Conservation (phyloP, 2,888 invertebrate genomes). For the Drosophila koepferae region DNA sequence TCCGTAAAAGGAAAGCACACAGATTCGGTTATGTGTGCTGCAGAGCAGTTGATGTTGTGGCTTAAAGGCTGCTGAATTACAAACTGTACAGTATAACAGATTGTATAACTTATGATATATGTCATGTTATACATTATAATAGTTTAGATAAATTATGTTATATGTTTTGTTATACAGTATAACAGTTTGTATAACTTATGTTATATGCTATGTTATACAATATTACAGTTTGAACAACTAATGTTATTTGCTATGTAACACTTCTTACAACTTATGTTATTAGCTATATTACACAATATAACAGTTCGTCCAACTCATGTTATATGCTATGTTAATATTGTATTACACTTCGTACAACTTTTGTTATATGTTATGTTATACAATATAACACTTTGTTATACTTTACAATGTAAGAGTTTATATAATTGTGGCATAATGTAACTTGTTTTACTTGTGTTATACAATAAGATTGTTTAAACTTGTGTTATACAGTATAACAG, state of each 20-base stretch:
- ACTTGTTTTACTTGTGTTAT: too few species aligned
- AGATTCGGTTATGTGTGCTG: background rate
- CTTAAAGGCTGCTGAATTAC: background rate
- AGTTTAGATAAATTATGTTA: background rate
- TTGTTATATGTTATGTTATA: too few species aligned
- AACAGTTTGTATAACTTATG: background rate
- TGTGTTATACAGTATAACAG: too few species aligned
- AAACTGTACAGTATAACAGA: background rate
- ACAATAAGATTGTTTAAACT: too few species aligned
- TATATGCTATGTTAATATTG: too few species aligned
- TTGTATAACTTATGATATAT: background rate
- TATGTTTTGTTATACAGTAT: background rate
- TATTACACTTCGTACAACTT: background rate
- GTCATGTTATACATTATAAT: background rate
- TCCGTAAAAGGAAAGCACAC: constrained; percentile 32
- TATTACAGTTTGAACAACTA: background rate
- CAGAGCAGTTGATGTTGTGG: background rate
- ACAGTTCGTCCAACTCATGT: background rate
- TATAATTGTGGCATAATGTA: too few species aligned
- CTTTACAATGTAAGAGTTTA: too few species aligned
- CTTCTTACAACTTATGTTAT: background rate
- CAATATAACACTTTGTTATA: too few species aligned
- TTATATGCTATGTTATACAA: background rate
- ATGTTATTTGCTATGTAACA: background rate
- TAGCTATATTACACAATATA: background rate